These are phyloP conservation scores for Acrobasis suavella DNA, from an alignment of 2,888 invertebrate genomes.

Conservation along the genomic window DNA sequence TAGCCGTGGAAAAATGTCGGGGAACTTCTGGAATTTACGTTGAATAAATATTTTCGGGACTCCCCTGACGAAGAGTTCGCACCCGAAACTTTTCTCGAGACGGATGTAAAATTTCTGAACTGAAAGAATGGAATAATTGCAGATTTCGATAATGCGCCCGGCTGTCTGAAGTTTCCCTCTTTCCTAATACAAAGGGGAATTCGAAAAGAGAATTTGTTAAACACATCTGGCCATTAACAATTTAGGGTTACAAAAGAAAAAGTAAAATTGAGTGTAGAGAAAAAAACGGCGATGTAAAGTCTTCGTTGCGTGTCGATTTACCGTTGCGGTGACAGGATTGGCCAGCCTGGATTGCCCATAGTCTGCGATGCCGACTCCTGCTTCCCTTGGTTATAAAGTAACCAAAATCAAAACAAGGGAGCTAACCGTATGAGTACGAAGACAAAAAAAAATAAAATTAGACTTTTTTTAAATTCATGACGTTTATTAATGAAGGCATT, in stretches of 20 bases:
- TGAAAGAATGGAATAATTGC: constrained; percentile 27
- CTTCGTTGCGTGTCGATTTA: no score
- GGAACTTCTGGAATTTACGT: constrained; percentile 36
- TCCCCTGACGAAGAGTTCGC: constrained; percentile 26
- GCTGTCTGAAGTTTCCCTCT: neutral
- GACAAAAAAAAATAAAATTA: no score
- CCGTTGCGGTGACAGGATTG: no score
- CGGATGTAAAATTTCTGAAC: constrained; percentile 28
- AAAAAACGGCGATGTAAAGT: no score
- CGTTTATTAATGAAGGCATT: no score
- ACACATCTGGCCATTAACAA: neutral
- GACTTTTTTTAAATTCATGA: no score
- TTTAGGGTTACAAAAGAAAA: neutral
- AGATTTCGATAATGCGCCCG: constrained; percentile 23
- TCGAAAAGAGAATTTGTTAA: constrained; percentile 4
- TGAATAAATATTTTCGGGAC: constrained; percentile 48
- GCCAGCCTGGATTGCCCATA: no score
- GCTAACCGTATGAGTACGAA: no score
- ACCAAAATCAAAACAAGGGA: no score
- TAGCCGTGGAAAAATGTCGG: constrained; percentile 44
- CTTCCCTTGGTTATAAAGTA: no score
- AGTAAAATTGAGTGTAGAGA: neutral
- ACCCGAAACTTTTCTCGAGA: constrained; percentile 25
- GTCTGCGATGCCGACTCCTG: no score
- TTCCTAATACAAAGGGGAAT: neutral